A percentile compares a stretch with the other conserved stretches of the same genome.
These are phyloP conservation scores for Empis livida DNA, from an alignment of 2,888 invertebrate species.

Conservation along the genomic window DNA sequence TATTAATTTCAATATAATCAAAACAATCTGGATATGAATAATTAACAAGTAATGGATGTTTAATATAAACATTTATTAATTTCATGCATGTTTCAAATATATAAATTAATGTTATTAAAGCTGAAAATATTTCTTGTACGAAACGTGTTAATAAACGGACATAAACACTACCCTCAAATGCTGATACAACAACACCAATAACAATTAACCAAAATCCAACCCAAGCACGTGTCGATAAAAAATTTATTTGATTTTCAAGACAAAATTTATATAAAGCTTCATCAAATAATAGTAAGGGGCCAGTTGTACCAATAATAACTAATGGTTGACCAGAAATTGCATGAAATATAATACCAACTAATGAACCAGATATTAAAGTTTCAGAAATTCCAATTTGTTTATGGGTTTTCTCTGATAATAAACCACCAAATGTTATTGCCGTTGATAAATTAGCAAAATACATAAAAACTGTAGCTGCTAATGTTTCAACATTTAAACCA, in stretches of 20 bases:
- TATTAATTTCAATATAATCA: too few species aligned
- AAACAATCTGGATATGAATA: constrained; percentile 20
- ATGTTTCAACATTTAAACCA: constrained; percentile 71
- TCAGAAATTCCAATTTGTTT: constrained; percentile 81
- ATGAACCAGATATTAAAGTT: constrained; percentile 62
- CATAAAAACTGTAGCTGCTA: constrained; percentile 84
- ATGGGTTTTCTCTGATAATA: constrained; percentile 77
- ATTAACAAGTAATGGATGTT: constrained; percentile 54
- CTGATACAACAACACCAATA: constrained; percentile 64
- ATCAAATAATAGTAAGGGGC: constrained; percentile 82
- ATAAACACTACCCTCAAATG: constrained; percentile 75
- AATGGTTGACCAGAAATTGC: constrained; percentile 77
- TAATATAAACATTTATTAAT: constrained; percentile 54
- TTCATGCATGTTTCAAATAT: constrained; percentile 76
- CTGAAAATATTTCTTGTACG: constrained; percentile 89
- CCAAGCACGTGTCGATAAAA: constrained; percentile 71
- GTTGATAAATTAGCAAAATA: constrained; percentile 82
- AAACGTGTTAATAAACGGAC: constrained; percentile 79
- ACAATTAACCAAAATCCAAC: constrained; percentile 77
- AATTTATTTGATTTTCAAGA: constrained; percentile 55
- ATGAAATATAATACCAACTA: constrained; percentile 72
- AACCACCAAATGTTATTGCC: constrained; percentile 87
- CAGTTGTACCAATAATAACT: constrained; percentile 83
- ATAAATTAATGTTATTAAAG: constrained; percentile 81
- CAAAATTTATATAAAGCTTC: constrained; percentile 79